Evolutionary conservation across 1,140 invertebrate species (phyloP).

Genomic region (Grapholita molesta): DNA sequence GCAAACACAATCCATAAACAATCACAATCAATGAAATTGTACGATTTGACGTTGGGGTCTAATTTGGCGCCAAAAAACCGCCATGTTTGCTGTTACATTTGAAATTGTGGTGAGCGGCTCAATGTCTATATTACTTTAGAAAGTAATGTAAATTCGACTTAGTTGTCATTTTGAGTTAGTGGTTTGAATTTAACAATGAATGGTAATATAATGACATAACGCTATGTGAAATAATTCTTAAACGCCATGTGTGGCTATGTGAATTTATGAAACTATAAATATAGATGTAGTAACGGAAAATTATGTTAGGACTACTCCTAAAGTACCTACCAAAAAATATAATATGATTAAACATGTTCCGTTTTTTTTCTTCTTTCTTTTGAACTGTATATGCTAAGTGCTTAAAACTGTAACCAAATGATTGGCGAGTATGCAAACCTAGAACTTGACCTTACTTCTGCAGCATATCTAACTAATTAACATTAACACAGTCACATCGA

Average conservation of each 20-base stretch:
- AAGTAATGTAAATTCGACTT: constrained; percentile 9
- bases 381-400: too few relatives aligned
- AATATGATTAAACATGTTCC: too few relatives aligned
- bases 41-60: too few relatives aligned
- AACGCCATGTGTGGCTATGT: too few relatives aligned
- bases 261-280: too few relatives aligned
- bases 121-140: constrained; percentile 14
- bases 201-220: neutral
- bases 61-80: constrained; percentile 14
- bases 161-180: neutral
- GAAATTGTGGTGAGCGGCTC: neutral
- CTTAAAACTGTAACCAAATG: neutral
- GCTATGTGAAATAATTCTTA: too few relatives aligned
- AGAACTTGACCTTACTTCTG: constrained; percentile 16
- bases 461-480: neutral
- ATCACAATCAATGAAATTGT: too few relatives aligned
- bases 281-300: too few relatives aligned
- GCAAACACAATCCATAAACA: too few relatives aligned
- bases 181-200: neutral
- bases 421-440: neutral
- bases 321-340: too few relatives aligned
- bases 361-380: too few relatives aligned
- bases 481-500: neutral
- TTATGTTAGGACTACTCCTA: too few relatives aligned
- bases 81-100: neutral